Evolutionary conservation across 1,140 invertebrate genomes (phyloP), one percentile per base, ranked within the genome.

Genomic region (Tetramorium alpestre): DNA sequence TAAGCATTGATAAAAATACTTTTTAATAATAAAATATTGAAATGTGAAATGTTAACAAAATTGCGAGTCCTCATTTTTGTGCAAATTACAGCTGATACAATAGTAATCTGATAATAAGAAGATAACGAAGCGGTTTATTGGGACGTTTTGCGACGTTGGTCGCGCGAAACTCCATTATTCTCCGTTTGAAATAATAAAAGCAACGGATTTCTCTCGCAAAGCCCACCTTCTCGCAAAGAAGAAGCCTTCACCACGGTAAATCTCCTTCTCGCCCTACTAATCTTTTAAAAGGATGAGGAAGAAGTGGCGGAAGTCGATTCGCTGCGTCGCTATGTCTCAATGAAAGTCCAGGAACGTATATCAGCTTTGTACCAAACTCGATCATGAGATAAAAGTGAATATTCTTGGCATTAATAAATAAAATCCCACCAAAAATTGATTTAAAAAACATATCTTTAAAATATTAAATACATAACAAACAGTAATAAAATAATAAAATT

Each of bases 181-280:
- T 84, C 80, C n/a, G 80, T 84, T 84, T 84, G 80, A 84, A 84
- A 84, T 84, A 84, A 84, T 84, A 84, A 84, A 84, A 84, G 69
- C 80, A 84, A 75, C 62, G 54, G 69, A 70, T 84, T 84, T 75
- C 80, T 70, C 49, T 75, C 54, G 80, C 54, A 84, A 84, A 84
- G 80, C 80, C 41, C 51, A 56, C 80, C 25, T 75, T 62, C 54
- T 73, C 54, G 44, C 69, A 60, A 84, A 84, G 69, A 84, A 84
- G 78, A 69, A 82, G 80, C 67, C 51, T 58, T 72, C 67, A 28
- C 80, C 41, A 73, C 67, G 56, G 80, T 84, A 84, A 84, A 84
- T 84, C 80, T 84, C 80, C 51, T 84, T 84, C 80, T 84, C 80
- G 69, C 69, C 51, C 54, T 75, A 60, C 69, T 84, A 84, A 84